Conservation (phyloP, 2,888 invertebrate genomes). For the Neocrepidodera transversa region DNA sequence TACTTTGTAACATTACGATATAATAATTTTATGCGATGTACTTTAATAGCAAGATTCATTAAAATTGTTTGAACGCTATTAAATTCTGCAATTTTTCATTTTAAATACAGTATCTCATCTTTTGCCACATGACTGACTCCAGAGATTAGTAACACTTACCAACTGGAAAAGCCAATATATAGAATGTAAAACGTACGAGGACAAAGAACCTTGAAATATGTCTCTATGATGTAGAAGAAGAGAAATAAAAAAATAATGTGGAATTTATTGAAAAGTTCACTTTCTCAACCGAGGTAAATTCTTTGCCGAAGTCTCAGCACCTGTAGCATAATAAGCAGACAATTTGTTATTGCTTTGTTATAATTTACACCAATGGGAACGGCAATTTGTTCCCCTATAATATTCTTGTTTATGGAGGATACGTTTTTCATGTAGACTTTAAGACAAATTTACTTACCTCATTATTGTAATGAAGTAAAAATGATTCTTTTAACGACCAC, state of each 20-base stretch:
- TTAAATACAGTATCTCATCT: background rate
- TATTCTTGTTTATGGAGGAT: constrained; percentile 40
- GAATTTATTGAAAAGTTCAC: constrained; percentile 36
- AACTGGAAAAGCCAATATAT: constrained; percentile 27
- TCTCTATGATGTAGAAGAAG: constrained; percentile 15
- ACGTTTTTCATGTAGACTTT: constrained; percentile 30
- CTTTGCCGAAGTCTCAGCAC: constrained; percentile 36
- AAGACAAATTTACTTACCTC: constrained; percentile 36
- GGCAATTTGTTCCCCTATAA: constrained; percentile 40
- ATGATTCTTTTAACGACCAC: constrained; percentile 19
- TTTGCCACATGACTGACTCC: constrained; percentile 22
- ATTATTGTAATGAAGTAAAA: constrained; percentile 28
- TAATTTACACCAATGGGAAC: constrained; percentile 34
- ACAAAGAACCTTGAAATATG: constrained; percentile 29
- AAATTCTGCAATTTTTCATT: constrained; percentile 18
- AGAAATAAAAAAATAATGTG: no score
- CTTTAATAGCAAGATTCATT: constrained; percentile 2
- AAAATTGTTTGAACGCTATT: constrained; percentile 16
- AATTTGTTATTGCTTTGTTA: constrained; percentile 42
- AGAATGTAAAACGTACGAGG: constrained; percentile 14
- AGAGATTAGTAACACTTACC: constrained; percentile 11
- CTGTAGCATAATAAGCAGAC: constrained; percentile 36
- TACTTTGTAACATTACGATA: background rate
- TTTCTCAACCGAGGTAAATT: constrained; percentile 25
- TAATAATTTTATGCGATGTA: background rate